phyloP scores from a whole-genome alignment of 2,888 invertebrate genomes.

The Cephus sareptanus region DNA sequence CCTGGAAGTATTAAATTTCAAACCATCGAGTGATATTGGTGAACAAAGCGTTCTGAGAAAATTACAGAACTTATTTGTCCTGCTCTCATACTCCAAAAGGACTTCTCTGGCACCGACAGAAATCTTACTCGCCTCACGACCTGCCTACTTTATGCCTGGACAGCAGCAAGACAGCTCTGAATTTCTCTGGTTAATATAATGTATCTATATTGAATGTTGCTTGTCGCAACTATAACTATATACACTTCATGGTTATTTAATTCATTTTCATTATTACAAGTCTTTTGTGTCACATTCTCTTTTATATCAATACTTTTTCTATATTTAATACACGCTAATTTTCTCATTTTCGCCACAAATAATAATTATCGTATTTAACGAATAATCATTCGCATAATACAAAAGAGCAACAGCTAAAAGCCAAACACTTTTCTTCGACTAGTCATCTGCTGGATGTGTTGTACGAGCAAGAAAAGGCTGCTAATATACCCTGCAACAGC shows the following conservation, averaged over 20 bases:
- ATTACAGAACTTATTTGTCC: slow-evolving; percentile 79
- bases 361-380: background rate
- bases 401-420: background rate
- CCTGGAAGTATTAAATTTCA: slow-evolving; percentile 71
- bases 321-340: background rate
- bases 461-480: slow-evolving; percentile 76
- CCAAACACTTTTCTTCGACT: slow-evolving; percentile 30
- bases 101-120: slow-evolving; percentile 78
- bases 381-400: background rate
- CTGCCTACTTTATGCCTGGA: slow-evolving; percentile 81
- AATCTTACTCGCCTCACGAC: slow-evolving; percentile 77
- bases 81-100: slow-evolving; percentile 76
- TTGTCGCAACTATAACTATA: background rate
- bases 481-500: slow-evolving; percentile 28
- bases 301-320: slow-evolving; percentile 3
- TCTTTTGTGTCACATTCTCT: background rate
- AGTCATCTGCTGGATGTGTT: slow-evolving; percentile 76
- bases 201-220: background rate
- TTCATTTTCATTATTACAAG: slow-evolving; percentile 1
- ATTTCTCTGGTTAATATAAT: slow-evolving; percentile 74
- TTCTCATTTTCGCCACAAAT: background rate
- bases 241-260: background rate
- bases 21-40: slow-evolving; percentile 22
- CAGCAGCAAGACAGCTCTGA: slow-evolving; percentile 91
- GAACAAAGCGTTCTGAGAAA: slow-evolving; percentile 67